Evolutionary conservation across 2,888 invertebrate genomes (phyloP).

Genomic region (Lycaena phlaeas): DNA sequence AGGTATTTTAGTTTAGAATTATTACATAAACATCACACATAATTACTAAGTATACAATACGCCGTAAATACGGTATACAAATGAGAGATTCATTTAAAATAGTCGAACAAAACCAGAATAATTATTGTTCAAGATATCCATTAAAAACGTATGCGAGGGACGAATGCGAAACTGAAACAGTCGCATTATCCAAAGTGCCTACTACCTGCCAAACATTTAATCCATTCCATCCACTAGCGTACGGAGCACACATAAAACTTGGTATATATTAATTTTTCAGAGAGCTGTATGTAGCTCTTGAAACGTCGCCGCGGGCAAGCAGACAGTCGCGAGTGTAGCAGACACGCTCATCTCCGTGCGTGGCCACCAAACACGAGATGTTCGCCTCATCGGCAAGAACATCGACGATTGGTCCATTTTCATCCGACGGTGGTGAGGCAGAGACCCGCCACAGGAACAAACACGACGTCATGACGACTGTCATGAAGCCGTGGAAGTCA

Average conservation of each 20-base stretch:
- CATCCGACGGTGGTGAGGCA: too few species aligned
- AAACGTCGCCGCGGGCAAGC: constrained; percentile 53
- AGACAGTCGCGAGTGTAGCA: constrained; percentile 50
- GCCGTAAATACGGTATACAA: too few species aligned
- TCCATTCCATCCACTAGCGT: constrained; percentile 20
- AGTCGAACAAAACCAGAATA: constrained; percentile 11
- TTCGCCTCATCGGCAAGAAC: background rate
- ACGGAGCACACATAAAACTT: constrained; percentile 26
- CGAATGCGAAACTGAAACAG: constrained; percentile 19
- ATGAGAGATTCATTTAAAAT: constrained; percentile 15
- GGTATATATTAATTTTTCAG: constrained; percentile 58
- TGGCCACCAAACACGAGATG: constrained; percentile 24
- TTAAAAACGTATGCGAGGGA: constrained; percentile 16
- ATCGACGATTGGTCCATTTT: too few species aligned
- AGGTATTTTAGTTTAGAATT: too few species aligned
- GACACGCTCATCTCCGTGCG: constrained; percentile 35
- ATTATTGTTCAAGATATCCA: constrained; percentile 17
- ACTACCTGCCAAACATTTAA: constrained; percentile 27
- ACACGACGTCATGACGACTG: too few species aligned
- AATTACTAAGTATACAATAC: too few species aligned
- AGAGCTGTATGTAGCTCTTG: constrained; percentile 43
- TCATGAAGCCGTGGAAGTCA: too few species aligned
- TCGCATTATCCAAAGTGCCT: constrained; percentile 22
- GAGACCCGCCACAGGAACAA: too few species aligned
- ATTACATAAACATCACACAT: too few species aligned